A percentile compares a stretch with the other conserved stretches of the same genome.
Evolutionary conservation across 2,113 vertebrate species (phyloP).

Genomic region (Ctenodactylus gundi): DNA sequence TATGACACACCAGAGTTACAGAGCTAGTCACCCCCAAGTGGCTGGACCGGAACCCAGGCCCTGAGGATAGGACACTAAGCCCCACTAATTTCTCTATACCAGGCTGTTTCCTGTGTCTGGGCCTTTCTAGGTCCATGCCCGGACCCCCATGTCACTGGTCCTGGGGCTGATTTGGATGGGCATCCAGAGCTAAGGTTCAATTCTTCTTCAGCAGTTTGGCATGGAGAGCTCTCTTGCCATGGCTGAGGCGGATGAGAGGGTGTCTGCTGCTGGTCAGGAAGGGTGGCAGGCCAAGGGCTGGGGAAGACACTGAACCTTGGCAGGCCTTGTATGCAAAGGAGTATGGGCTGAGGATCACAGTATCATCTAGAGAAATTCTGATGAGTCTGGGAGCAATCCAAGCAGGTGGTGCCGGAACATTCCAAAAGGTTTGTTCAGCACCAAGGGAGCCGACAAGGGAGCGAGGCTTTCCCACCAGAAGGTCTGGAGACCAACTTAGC

Average conservation of each 20-base stretch:
- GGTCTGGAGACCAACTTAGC: neutral
- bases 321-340: neutral
- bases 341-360: neutral
- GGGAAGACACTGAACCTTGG: neutral
- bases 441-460: neutral
- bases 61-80: neutral
- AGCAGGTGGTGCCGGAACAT: conserved; percentile 30
- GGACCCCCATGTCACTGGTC: neutral
- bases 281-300: neutral
- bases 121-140: neutral
- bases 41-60: no score
- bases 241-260: neutral
- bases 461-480: neutral
- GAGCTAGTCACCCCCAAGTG: neutral
- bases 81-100: neutral
- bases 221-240: neutral
- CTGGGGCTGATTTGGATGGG: neutral
- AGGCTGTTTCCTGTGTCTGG: neutral
- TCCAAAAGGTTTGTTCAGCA: conserved; percentile 24
- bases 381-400: neutral
- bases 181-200: neutral
- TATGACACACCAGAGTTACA: neutral
- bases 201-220: neutral
- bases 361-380: neutral
- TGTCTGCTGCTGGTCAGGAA: neutral